A percentile compares a stretch with the other conserved stretches of the same genome.
Evolutionary conservation across 1,140 invertebrate genomes (phyloP).

Genomic region (Ganaspis sp.): DNA sequence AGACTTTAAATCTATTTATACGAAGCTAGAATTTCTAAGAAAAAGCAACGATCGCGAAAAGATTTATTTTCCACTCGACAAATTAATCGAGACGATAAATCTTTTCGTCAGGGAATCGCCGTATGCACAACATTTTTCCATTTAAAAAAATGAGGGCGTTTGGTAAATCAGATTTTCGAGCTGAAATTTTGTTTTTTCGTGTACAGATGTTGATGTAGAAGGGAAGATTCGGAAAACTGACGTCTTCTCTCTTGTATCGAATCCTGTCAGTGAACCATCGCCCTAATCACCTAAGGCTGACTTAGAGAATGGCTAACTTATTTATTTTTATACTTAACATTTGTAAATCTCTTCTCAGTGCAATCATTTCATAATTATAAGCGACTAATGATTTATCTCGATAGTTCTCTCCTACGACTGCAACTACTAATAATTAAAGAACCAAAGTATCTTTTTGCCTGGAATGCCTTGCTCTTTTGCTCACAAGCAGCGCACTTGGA

Average conservation of each 20-base stretch:
- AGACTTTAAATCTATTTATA: constrained; percentile 25
- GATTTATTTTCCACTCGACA: neutral
- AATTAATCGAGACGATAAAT: neutral
- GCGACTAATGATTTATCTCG: constrained; percentile 10
- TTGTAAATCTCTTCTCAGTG: constrained; percentile 25
- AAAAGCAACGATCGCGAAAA: neutral
- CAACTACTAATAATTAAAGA: neutral
- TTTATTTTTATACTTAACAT: constrained; percentile 32
- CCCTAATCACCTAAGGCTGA: constrained; percentile 4
- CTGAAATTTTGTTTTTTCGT: neutral
- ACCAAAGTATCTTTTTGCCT: constrained; percentile 9
- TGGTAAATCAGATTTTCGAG: no score
- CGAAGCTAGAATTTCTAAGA: constrained; percentile 13
- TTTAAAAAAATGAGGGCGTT: neutral
- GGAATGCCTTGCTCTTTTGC: constrained; percentile 19
- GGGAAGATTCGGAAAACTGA: no score
- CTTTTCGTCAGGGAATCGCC: neutral
- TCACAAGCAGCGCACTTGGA: neutral
- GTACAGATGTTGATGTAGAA: no score
- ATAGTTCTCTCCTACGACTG: neutral
- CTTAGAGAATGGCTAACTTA: constrained; percentile 15
- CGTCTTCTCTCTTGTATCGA: neutral
- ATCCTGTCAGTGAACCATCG: neutral
- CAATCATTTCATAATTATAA: constrained; percentile 45
- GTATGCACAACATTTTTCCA: neutral